Conservation (phyloP, 2,113 vertebrate genomes). For the Mastomys natalensis region DNA sequence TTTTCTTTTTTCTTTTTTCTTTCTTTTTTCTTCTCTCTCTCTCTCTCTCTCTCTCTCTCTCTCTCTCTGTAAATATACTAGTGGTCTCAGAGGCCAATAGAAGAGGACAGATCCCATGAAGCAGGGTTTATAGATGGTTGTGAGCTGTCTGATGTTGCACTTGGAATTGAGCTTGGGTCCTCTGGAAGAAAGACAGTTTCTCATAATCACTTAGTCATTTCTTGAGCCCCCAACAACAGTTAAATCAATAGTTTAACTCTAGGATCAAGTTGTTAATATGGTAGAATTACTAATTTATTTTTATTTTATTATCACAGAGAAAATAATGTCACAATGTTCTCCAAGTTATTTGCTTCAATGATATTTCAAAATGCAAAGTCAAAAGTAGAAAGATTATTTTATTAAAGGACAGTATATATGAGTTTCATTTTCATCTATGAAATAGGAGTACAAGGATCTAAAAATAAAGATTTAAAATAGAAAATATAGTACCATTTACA, state of each 20-base stretch:
- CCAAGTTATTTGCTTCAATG: background rate
- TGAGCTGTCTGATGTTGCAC: too few relatives aligned
- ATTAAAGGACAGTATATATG: background rate
- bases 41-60: background rate
- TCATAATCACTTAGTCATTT: background rate
- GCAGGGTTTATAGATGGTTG: background rate
- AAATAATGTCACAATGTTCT: background rate
- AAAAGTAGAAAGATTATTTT: background rate
- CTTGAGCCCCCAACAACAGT: background rate
- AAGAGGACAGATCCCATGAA: background rate
- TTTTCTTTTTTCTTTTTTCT: too few relatives aligned
- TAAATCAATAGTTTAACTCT: background rate
- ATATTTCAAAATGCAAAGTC: background rate
- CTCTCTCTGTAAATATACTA: background rate
- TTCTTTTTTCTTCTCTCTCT: background rate
- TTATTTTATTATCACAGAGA: constrained; percentile 1
- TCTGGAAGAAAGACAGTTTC: background rate
- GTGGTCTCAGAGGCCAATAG: background rate
- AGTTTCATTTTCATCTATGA: background rate
- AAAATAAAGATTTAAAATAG: background rate
- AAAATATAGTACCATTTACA: background rate
- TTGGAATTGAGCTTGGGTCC: background rate
- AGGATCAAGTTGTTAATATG: background rate
- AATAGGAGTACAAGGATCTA: background rate
- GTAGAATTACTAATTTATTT: background rate